Percentiles rank a stretch among this genome's conserved stretches.
phyloP scores from a whole-genome alignment of 2,888 invertebrate genomes.

The Euplexia lucipara region DNA sequence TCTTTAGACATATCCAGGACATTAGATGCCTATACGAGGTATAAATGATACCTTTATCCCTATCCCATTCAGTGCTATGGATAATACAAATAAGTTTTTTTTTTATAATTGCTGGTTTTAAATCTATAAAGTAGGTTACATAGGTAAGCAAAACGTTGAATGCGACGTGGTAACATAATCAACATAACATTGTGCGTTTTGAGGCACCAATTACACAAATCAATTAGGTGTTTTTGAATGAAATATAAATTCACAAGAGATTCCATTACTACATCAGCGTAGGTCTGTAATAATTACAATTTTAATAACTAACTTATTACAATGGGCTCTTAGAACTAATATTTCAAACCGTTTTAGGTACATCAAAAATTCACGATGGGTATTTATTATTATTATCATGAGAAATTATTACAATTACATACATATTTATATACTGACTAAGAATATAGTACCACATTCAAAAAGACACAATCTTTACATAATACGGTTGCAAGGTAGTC shows the following conservation, averaged over 20 bases:
- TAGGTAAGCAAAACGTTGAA: conserved; percentile 28
- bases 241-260: conserved; percentile 31
- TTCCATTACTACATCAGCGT: conserved; percentile 19
- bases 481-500: conserved; percentile 1
- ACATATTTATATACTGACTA: conserved; percentile 2
- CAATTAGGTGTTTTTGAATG: background rate
- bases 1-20: background rate
- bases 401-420: conserved; percentile 1
- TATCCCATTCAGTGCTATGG: conserved; percentile 18
- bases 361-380: conserved; percentile 14
- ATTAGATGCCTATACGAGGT: conserved; percentile 16
- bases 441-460: conserved; percentile 18
- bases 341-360: background rate
- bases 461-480: conserved; percentile 17
- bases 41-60: conserved; percentile 20
- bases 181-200: conserved; percentile 51
- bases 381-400: conserved; percentile 10
- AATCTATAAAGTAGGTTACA: conserved; percentile 24
- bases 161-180: conserved; percentile 20
- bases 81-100: conserved; percentile 19
- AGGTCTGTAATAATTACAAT: too few relatives aligned
- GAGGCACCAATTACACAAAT: conserved; percentile 19
- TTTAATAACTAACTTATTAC: conserved; percentile 18
- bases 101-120: conserved; percentile 20
- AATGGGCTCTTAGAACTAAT: conserved; percentile 7